Percentiles rank a stretch among this genome's conserved stretches.
phyloP scores from a whole-genome alignment of 2,113 vertebrate species.

The Actenoides hombroni region DNA sequence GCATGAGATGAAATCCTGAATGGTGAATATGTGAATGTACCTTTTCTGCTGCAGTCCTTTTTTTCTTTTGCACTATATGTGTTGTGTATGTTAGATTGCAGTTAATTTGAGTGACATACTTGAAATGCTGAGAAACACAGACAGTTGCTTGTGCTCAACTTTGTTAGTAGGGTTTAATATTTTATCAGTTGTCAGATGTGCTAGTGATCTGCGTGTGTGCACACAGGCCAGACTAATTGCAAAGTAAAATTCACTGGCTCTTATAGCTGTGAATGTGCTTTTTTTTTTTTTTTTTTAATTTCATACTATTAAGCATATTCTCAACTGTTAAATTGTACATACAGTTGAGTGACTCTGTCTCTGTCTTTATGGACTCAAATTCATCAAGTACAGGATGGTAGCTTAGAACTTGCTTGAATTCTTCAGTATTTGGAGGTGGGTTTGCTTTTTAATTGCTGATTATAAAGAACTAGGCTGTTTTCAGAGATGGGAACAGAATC shows the following conservation, averaged over 20 bases:
- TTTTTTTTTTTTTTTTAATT: neutral
- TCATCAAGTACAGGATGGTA: neutral
- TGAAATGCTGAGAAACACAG: neutral
- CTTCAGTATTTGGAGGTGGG: neutral
- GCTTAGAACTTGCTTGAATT: neutral
- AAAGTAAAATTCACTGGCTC: neutral
- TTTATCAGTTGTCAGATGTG: neutral
- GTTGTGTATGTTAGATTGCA: neutral
- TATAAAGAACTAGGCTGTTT: neutral
- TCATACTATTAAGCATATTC: neutral
- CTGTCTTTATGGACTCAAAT: neutral
- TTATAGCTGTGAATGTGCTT: neutral
- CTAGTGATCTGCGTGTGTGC: neutral
- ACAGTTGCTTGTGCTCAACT: neutral
- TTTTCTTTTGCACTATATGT: neutral
- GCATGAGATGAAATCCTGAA: neutral
- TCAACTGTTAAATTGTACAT: neutral
- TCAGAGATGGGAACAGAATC: neutral
- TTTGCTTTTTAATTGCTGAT: neutral
- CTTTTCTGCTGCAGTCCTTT: neutral
- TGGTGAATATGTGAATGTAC: rapidly evolving
- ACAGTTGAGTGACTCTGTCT: neutral
- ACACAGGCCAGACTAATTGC: neutral
- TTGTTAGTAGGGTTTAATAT: neutral
- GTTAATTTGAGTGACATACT: neutral